Conservation (phyloP, 1,140 invertebrate species). For the Patella vulgata region DNA sequence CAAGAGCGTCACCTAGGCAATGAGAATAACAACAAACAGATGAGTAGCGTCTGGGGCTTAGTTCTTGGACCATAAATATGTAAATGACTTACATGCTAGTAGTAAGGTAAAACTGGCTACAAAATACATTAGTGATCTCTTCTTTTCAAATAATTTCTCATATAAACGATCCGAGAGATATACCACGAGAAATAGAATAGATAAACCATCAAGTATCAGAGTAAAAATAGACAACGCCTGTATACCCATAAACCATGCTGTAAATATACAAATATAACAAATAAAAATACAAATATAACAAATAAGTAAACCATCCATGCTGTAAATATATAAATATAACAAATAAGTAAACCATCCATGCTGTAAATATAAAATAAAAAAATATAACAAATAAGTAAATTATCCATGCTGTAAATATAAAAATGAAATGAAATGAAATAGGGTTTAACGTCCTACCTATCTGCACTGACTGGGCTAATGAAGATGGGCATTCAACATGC, state of each 20-base stretch:
- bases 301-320: no score
- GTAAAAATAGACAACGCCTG: constrained; percentile 83
- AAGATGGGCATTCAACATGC: no score
- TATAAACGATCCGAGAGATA: constrained; percentile 29
- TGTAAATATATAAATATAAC: constrained; percentile 69
- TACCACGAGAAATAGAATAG: constrained; percentile 30
- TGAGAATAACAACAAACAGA: no score
- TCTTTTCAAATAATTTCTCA: constrained; percentile 33
- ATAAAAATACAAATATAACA: background rate
- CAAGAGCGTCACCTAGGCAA: no score
- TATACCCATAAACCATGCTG: constrained; percentile 92
- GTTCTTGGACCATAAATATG: background rate
- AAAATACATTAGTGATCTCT: constrained; percentile 41
- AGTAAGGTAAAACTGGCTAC: constrained; percentile 39
- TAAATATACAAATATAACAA: constrained; percentile 65
- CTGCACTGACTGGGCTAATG: no score
- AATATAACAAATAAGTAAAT: constrained; percentile 2
- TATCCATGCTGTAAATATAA: no score
- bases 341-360: no score
- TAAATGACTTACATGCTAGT: constrained; percentile 38
- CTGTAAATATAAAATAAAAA: constrained; percentile 75
- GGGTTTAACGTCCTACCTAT: no score
- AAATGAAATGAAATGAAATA: no score
- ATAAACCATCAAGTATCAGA: constrained; percentile 39
- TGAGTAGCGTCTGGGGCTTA: no score